Percentiles rank a stretch among this genome's conserved stretches.
Conservation (phyloP, 2,797 vertebrate species). For the Centroberyx gerrardi region DNA sequence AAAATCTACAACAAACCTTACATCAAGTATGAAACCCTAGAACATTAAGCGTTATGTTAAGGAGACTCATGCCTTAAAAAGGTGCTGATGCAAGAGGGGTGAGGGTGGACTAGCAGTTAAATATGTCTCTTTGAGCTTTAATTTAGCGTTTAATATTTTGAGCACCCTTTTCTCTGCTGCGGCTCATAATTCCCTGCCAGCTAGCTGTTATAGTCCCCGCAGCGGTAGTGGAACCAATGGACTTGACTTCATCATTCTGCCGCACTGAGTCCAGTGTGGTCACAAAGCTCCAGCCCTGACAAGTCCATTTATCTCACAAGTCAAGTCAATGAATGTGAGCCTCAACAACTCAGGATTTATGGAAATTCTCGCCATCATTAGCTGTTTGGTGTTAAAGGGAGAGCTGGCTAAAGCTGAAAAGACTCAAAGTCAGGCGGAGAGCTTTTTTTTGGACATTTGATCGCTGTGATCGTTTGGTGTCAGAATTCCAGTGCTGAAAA, state of each 20-base stretch:
- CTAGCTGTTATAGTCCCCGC: constrained; percentile 20
- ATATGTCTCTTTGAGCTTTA: constrained; percentile 49
- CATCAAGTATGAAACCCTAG: constrained; percentile 6
- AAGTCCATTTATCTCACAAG: constrained; percentile 62
- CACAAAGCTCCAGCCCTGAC: constrained; percentile 46
- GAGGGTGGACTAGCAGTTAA: constrained; percentile 27
- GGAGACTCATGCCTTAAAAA: constrained; percentile 19
- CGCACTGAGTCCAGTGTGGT: constrained; percentile 40
- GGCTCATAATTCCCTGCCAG: constrained; percentile 53
- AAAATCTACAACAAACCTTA: constrained; percentile 7
- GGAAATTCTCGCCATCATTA: constrained; percentile 50
- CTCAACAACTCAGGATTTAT: constrained; percentile 38
- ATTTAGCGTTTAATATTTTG: constrained; percentile 57
- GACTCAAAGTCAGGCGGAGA: constrained; percentile 19
- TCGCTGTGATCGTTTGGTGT: neutral
- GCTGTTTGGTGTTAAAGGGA: constrained; percentile 23
- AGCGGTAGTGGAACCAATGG: constrained; percentile 62
- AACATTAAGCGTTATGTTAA: constrained; percentile 13
- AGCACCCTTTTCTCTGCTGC: constrained; percentile 32
- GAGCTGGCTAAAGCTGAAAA: constrained; percentile 28
- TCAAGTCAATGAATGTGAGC: constrained; percentile 37
- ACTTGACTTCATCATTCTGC: constrained; percentile 54
- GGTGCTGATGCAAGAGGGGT: constrained; percentile 39
- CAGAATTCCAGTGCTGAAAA: neutral
- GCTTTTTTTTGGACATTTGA: neutral